Percentiles rank a stretch among this genome's conserved stretches.
Conservation (phyloP, 2,888 invertebrate genomes). For the Harpalus rufipes region DNA sequence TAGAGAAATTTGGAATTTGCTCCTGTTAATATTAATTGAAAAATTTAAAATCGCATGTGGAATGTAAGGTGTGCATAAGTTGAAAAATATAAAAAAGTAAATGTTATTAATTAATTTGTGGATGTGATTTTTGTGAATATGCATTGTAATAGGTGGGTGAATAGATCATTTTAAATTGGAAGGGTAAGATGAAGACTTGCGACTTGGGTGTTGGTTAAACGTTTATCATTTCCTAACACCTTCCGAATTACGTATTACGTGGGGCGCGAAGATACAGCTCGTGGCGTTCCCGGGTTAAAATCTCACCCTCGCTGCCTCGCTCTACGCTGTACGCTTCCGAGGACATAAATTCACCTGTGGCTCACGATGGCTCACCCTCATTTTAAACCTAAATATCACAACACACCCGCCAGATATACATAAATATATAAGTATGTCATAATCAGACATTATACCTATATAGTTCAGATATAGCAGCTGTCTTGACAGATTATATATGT, state of each 20-base stretch:
- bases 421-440: not conserved
- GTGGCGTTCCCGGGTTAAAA: not conserved
- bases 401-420: not conserved
- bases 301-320: not conserved
- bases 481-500: too few relatives aligned
- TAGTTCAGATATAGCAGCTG: too few relatives aligned
- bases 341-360: slow-evolving; percentile 1
- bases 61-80: too few relatives aligned
- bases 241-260: slow-evolving; percentile 5
- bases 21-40: too few relatives aligned
- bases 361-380: not conserved
- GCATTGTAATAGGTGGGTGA: not conserved
- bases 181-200: not conserved
- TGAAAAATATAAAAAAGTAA: too few relatives aligned
- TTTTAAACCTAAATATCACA: slow-evolving; percentile 3
- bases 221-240: slow-evolving; percentile 5
- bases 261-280: slow-evolving; percentile 1
- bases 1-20: too few relatives aligned
- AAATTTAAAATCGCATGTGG: too few relatives aligned
- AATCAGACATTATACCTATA: too few relatives aligned
- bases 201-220: not conserved
- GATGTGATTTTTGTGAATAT: not conserved
- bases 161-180: slow-evolving; percentile 5
- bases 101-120: not conserved
- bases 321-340: not conserved